Percentiles rank a stretch among this genome's conserved stretches.
These are phyloP conservation scores for Xiphophorus birchmanni DNA, from an alignment of 2,797 vertebrate species.

Conservation along the genomic window DNA sequence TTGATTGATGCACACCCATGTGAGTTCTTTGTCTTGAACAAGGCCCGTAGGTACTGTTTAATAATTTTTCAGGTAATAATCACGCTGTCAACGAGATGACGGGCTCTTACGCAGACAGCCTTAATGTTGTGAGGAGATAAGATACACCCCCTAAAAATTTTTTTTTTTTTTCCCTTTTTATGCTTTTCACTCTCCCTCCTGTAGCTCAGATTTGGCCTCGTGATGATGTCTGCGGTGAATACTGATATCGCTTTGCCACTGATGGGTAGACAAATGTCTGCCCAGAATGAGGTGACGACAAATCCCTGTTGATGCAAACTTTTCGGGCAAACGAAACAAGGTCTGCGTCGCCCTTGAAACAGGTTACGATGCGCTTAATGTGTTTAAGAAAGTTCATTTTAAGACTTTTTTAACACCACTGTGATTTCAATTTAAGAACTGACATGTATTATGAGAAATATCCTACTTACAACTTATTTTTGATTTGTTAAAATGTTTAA, in stretches of 20 bases:
- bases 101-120: constrained; percentile 79
- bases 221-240: constrained; percentile 52
- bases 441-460: background rate
- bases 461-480: background rate
- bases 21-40: constrained; percentile 83
- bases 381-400: background rate
- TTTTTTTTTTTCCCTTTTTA: constrained; percentile 61
- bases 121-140: constrained; percentile 79
- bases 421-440: background rate
- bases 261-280: constrained; percentile 52
- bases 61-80: constrained; percentile 87
- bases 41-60: constrained; percentile 84
- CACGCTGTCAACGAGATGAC: constrained; percentile 82
- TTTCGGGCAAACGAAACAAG: constrained; percentile 71
- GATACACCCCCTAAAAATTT: constrained; percentile 54
- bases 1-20: constrained; percentile 84
- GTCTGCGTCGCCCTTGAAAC: constrained; percentile 53
- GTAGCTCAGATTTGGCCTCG: constrained; percentile 70
- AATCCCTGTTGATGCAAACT: constrained; percentile 65
- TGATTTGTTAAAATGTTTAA: background rate
- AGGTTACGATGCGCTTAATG: constrained; percentile 48
- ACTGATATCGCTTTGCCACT: constrained; percentile 64
- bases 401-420: background rate
- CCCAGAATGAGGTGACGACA: constrained; percentile 51
- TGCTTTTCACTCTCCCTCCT: constrained; percentile 69